phyloP scores from a whole-genome alignment of 2,113 vertebrate genomes.

The Microcebus murinus region DNA sequence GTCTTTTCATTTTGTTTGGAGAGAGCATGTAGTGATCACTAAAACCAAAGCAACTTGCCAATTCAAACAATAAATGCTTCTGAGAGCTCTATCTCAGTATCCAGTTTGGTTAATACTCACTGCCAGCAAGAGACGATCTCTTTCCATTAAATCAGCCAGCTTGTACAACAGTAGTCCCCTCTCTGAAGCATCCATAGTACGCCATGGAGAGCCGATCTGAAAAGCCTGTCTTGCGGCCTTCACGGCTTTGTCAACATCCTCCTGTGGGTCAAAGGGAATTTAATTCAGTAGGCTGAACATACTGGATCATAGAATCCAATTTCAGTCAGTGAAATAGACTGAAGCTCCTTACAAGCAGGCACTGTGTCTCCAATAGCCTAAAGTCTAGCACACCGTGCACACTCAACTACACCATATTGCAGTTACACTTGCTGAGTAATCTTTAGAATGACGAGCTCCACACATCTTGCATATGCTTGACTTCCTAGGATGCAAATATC shows the following conservation, averaged over 20 bases:
- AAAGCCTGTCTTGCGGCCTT: conserved; percentile 85
- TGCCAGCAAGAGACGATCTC: conserved; percentile 88
- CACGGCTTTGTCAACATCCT: conserved; percentile 91
- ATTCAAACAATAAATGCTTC: neutral
- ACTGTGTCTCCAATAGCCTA: neutral
- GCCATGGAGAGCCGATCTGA: too few species aligned
- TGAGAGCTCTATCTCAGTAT: neutral
- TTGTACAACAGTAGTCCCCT: conserved; percentile 87
- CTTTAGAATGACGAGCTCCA: neutral
- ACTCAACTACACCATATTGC: neutral
- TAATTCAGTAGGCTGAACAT: neutral
- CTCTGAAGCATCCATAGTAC: conserved; percentile 87
- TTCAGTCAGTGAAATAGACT: neutral
- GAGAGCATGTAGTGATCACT: neutral
- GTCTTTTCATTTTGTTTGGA: neutral
- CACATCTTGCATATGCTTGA: neutral
- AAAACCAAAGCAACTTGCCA: neutral
- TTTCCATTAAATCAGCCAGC: conserved; percentile 90
- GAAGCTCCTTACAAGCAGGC: neutral
- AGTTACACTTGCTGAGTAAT: neutral
- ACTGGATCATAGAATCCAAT: neutral
- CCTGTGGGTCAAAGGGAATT: conserved; percentile 80
- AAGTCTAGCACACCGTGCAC: neutral
- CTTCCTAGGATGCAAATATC: neutral
- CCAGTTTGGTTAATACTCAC: conserved; percentile 84